Conservation (phyloP, 1,140 invertebrate species). For the Portunus trituberculatus region DNA sequence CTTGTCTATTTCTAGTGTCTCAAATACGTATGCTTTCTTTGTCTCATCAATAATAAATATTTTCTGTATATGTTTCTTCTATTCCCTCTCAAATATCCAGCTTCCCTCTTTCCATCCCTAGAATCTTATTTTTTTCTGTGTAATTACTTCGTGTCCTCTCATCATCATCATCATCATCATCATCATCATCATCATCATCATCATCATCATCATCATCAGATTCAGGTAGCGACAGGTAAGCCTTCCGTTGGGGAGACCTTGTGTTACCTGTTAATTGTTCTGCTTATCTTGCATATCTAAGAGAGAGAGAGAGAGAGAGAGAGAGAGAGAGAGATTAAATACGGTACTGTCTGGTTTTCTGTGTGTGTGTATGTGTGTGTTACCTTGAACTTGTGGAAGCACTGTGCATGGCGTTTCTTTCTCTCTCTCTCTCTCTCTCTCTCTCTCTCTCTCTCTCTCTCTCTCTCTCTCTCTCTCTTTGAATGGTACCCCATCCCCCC, state of each 20-base stretch:
- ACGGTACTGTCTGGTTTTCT: too few relatives aligned
- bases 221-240: not conserved
- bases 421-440: not conserved
- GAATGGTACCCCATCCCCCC: not conserved
- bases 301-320: not conserved
- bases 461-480: not conserved
- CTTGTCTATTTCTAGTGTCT: too few relatives aligned
- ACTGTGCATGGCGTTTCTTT: not conserved
- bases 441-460: conserved; percentile 11
- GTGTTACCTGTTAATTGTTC: not conserved
- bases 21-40: too few relatives aligned
- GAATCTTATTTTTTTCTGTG: not conserved
- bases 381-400: not conserved
- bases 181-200: not conserved
- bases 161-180: not conserved
- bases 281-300: not conserved
- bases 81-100: too few relatives aligned
- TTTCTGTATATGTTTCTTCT: too few relatives aligned
- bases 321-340: too few relatives aligned
- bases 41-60: too few relatives aligned
- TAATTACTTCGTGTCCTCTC: not conserved
- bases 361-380: not conserved
- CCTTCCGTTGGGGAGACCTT: not conserved
- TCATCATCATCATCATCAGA: not conserved
- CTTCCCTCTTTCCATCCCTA: not conserved